phyloP scores from a whole-genome alignment of 2,113 vertebrate species.

The Equus przewalskii region DNA sequence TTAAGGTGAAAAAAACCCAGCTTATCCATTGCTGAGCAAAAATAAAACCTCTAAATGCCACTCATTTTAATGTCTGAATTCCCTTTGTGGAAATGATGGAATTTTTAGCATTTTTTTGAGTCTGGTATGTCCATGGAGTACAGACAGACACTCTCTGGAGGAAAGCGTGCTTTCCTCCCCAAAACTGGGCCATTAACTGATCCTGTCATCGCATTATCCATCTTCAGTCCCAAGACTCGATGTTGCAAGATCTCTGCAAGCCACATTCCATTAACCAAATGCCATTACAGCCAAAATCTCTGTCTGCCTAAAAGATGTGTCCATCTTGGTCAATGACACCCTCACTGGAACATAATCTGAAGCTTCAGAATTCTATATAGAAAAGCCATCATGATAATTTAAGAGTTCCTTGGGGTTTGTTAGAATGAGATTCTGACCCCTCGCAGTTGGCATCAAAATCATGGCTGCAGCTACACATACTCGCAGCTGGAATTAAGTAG shows the following conservation, averaged over 20 bases:
- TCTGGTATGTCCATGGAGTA: not conserved
- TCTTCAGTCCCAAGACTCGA: not conserved
- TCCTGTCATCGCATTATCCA: not conserved
- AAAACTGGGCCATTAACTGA: not conserved
- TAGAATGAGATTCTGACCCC: not conserved
- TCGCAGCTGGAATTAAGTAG: not conserved
- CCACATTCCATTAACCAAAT: constrained; percentile 18
- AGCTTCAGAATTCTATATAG: not conserved
- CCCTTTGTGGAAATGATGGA: not conserved
- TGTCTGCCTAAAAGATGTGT: constrained; percentile 29
- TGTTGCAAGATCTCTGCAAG: not conserved
- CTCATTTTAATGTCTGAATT: not conserved
- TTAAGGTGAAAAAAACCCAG: not conserved
- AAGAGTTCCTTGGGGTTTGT: not conserved
- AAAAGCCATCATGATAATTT: not conserved
- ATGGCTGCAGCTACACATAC: not conserved
- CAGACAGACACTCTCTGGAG: not conserved
- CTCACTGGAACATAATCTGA: not conserved
- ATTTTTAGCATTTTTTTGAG: not conserved
- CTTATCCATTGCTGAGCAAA: not conserved
- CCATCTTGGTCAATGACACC: not conserved
- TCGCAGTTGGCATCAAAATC: not conserved
- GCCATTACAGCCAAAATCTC: not conserved
- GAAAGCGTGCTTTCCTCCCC: not conserved
- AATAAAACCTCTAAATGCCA: not conserved